These are phyloP conservation scores for Phenganax marumi DNA, from an alignment of 92 coral and sea anemone genomes.

Conservation along the genomic window DNA sequence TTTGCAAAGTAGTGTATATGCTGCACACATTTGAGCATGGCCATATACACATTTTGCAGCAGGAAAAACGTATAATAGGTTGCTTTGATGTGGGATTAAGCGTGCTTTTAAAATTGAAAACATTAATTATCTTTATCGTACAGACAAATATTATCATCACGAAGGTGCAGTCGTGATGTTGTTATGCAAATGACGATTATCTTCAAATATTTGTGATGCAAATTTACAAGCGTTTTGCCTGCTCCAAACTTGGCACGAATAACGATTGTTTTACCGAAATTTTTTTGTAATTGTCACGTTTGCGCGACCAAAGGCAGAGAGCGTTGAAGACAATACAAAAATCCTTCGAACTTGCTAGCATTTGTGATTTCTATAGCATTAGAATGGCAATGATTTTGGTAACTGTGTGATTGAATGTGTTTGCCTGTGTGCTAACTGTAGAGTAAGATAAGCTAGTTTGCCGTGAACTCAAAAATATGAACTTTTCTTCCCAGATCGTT, in stretches of 20 bases:
- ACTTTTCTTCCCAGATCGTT: slow-evolving; percentile 19
- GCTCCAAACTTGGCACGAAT: background rate
- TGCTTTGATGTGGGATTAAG: slow-evolving; percentile 14
- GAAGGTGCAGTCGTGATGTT: slow-evolving; percentile 8
- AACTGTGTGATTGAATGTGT: background rate
- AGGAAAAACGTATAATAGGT: background rate
- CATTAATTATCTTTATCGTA: background rate
- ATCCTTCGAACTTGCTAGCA: too few species aligned
- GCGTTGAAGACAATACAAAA: too few species aligned
- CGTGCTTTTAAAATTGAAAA: background rate
- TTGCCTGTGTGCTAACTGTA: background rate
- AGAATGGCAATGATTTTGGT: too few species aligned
- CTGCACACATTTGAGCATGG: background rate
- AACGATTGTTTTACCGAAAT: background rate
- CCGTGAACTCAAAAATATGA: too few species aligned
- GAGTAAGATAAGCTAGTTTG: too few species aligned
- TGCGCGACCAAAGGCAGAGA: too few species aligned
- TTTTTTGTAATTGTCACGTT: too few species aligned
- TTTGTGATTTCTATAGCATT: too few species aligned
- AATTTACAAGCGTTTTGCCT: background rate
- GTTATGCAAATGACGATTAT: slow-evolving; percentile 4
- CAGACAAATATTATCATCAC: slow-evolving; percentile 1
- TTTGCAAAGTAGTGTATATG: background rate
- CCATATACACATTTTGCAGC: background rate
- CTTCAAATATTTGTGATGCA: background rate